Conservation (phyloP, 2,797 vertebrate genomes). For the Pangasius krempfi region DNA sequence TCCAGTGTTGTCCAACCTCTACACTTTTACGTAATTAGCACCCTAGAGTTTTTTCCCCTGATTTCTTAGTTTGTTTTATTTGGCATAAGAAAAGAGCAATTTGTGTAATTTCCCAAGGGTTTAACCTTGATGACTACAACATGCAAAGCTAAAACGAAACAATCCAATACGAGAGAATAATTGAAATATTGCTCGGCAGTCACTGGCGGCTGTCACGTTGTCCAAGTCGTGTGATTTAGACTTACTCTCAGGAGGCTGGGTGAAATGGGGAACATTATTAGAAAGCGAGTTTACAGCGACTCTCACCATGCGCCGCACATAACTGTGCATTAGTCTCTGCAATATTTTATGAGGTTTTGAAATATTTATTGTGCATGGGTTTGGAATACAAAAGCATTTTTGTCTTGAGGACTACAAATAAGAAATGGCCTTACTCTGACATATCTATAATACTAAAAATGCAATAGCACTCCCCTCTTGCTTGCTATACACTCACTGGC, state of each 20-base stretch:
- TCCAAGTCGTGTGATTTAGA: conserved; percentile 34
- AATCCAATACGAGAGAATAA: conserved; percentile 35
- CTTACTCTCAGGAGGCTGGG: conserved; percentile 28
- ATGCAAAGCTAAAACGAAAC: conserved; percentile 68
- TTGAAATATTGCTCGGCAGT: conserved; percentile 45
- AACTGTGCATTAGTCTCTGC: conserved; percentile 50
- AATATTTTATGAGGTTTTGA: conserved; percentile 54
- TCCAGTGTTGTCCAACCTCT: conserved; percentile 81
- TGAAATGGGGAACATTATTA: conserved; percentile 43
- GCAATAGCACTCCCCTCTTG: not conserved
- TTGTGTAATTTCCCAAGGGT: conserved; percentile 86
- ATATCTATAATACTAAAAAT: not conserved
- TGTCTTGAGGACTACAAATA: conserved; percentile 17
- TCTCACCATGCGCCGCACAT: conserved; percentile 29
- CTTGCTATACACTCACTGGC: conserved; percentile 16
- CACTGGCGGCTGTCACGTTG: conserved; percentile 35
- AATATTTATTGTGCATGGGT: conserved; percentile 49
- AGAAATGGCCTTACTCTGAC: conserved; percentile 3
- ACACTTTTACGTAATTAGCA: conserved; percentile 86
- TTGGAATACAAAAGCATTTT: conserved; percentile 41
- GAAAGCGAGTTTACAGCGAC: conserved; percentile 40
- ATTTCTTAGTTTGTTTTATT: conserved; percentile 83
- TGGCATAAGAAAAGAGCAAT: conserved; percentile 77
- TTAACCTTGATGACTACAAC: conserved; percentile 81
- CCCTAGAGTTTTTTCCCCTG: conserved; percentile 74